These are phyloP conservation scores for Trematomus loennbergii DNA, from an alignment of 2,113 vertebrate genomes.

Conservation along the genomic window DNA sequence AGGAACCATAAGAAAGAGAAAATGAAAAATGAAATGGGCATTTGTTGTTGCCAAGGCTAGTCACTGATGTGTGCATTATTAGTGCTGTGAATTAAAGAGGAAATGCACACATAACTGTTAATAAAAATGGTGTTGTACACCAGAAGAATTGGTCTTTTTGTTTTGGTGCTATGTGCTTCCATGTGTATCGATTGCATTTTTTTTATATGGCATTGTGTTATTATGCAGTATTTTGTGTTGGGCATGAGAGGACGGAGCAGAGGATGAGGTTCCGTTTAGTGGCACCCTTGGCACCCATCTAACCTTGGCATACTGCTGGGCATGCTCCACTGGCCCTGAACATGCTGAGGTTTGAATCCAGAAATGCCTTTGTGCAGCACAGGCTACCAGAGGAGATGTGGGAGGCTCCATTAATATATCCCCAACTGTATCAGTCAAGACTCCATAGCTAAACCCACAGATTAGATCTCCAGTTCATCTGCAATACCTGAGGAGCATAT, in stretches of 20 bases:
- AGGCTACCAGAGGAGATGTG: constrained; percentile 74
- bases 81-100: constrained; percentile 36
- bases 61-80: constrained; percentile 53
- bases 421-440: constrained; percentile 59
- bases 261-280: constrained; percentile 78
- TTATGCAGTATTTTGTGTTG: constrained; percentile 62
- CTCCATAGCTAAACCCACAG: constrained; percentile 43
- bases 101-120: constrained; percentile 16
- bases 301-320: constrained; percentile 81
- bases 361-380: constrained; percentile 78
- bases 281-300: constrained; percentile 83
- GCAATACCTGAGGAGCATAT: constrained; percentile 27
- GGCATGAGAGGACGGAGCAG: constrained; percentile 61
- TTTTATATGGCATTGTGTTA: constrained; percentile 55
- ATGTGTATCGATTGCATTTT: constrained; percentile 29
- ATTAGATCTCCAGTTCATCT: constrained; percentile 41
- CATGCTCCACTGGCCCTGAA: constrained; percentile 79
- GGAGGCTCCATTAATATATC: constrained; percentile 70
- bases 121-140: background rate
- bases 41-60: constrained; percentile 59
- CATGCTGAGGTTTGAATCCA: constrained; percentile 85
- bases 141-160: constrained; percentile 3
- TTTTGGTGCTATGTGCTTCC: constrained; percentile 25
- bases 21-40: constrained; percentile 53
- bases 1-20: constrained; percentile 59